Conservation (phyloP, 1,140 invertebrate species). For the Medauroidea extradentata region DNA sequence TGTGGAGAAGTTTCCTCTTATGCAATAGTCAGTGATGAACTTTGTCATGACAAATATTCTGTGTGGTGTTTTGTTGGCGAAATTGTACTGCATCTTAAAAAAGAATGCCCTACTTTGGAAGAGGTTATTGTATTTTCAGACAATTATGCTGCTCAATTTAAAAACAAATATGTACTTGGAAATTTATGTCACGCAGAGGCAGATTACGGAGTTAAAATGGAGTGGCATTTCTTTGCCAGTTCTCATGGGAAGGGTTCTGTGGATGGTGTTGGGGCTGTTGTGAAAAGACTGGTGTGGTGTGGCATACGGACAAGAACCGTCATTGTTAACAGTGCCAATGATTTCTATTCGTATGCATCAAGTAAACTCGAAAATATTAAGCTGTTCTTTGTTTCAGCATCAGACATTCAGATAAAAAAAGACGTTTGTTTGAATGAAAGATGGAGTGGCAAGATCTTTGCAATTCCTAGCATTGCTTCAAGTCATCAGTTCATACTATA, state of each 20-base stretch:
- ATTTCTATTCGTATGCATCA: too few relatives aligned
- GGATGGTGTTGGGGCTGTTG: conserved; percentile 18
- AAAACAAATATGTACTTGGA: conserved; percentile 26
- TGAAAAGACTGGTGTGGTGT: too few relatives aligned
- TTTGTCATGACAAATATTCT: neutral
- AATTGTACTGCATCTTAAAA: neutral
- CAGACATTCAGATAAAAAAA: too few relatives aligned
- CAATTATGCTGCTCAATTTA: conserved; percentile 28
- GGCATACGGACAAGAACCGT: too few relatives aligned
- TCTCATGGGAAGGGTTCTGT: conserved; percentile 28
- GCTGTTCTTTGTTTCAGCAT: too few relatives aligned
- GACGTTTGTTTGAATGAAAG: too few relatives aligned
- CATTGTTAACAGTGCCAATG: too few relatives aligned
- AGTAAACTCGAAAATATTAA: too few relatives aligned
- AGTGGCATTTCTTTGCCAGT: conserved; percentile 32
- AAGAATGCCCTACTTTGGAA: neutral
- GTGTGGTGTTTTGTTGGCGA: neutral
- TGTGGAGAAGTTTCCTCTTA: neutral
- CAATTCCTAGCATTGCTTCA: too few relatives aligned
- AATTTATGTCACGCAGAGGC: neutral
- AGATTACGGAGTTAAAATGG: conserved; percentile 25
- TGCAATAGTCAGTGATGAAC: conserved; percentile 1
- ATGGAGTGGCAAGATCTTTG: too few relatives aligned
- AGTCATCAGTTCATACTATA: too few relatives aligned
- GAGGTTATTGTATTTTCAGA: conserved; percentile 19